Evolutionary conservation across 2,113 vertebrate genomes (phyloP).

Genomic region (Chionodraco myersi): DNA sequence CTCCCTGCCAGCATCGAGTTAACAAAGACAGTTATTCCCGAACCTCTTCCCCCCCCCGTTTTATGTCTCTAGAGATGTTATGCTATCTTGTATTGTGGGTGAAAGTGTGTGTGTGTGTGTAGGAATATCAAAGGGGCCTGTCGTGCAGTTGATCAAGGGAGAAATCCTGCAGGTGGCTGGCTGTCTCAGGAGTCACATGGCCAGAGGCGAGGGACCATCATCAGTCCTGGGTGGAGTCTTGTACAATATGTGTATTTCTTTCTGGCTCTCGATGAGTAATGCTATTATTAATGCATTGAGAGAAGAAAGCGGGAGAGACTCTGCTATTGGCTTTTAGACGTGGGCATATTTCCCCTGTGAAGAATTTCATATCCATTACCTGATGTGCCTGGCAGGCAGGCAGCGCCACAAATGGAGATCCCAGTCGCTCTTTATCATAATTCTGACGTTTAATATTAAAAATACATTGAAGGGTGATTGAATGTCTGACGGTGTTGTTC

Average conservation of each 20-base stretch:
- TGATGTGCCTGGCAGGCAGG: slow-evolving; percentile 61
- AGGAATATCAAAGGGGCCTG: slow-evolving; percentile 61
- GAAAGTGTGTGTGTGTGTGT: slow-evolving; percentile 24
- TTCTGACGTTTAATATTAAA: slow-evolving; percentile 74
- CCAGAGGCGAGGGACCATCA: slow-evolving; percentile 39
- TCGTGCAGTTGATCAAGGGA: slow-evolving; percentile 69
- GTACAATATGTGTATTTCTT: slow-evolving; percentile 43
- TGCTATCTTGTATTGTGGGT: slow-evolving; percentile 63
- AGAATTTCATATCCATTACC: slow-evolving; percentile 68
- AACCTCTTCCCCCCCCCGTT: slow-evolving; percentile 12
- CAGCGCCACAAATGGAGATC: slow-evolving; percentile 61
- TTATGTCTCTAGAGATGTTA: slow-evolving; percentile 32
- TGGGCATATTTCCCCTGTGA: slow-evolving; percentile 70
- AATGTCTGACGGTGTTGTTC: slow-evolving; percentile 70
- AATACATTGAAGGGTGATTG: slow-evolving; percentile 70
- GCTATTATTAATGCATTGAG: slow-evolving; percentile 49
- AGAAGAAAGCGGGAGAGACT: slow-evolving; percentile 10
- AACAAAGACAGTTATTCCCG: slow-evolving; percentile 25
- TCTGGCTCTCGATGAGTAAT: slow-evolving; percentile 40
- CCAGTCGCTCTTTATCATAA: slow-evolving; percentile 65
- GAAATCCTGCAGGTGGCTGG: slow-evolving; percentile 70
- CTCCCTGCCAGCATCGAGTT: slow-evolving; percentile 27
- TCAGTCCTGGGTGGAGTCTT: slow-evolving; percentile 29
- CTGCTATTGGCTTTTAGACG: slow-evolving; percentile 47
- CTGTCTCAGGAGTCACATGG: slow-evolving; percentile 53